Percentiles rank a stretch among this genome's conserved stretches.
phyloP scores from a whole-genome alignment of 2,113 vertebrate genomes.

The Hippopotamus amphibius region DNA sequence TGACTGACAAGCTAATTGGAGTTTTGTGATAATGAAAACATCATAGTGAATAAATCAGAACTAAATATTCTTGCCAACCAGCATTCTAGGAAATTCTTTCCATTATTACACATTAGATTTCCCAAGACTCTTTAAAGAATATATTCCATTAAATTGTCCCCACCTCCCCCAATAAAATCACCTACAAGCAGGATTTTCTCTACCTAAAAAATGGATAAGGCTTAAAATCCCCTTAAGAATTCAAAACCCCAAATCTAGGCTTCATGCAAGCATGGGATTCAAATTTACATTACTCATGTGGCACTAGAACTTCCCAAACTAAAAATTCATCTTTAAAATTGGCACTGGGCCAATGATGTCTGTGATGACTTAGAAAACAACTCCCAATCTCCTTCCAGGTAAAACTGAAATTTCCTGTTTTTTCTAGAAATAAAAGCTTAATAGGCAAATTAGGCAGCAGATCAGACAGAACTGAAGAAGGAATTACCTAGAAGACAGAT shows the following conservation, averaged over 20 bases:
- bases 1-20: background rate
- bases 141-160: background rate
- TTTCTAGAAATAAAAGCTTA: conserved; percentile 1
- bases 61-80: background rate
- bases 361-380: background rate
- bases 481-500: background rate
- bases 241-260: background rate
- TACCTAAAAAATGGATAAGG: background rate
- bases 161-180: background rate
- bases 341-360: background rate
- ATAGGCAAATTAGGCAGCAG: background rate
- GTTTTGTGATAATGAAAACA: background rate
- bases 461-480: background rate
- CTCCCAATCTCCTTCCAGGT: too few relatives aligned
- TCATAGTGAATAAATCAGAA: background rate
- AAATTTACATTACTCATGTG: background rate
- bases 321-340: background rate
- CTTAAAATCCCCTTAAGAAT: background rate
- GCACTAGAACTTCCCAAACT: background rate
- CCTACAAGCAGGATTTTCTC: background rate
- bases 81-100: background rate
- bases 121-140: background rate
- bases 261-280: background rate
- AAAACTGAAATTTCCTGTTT: background rate
- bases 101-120: background rate